A percentile compares a stretch with the other conserved stretches of the same genome.
Conservation (phyloP, 2,888 invertebrate genomes). For the Seira ritae region DNA sequence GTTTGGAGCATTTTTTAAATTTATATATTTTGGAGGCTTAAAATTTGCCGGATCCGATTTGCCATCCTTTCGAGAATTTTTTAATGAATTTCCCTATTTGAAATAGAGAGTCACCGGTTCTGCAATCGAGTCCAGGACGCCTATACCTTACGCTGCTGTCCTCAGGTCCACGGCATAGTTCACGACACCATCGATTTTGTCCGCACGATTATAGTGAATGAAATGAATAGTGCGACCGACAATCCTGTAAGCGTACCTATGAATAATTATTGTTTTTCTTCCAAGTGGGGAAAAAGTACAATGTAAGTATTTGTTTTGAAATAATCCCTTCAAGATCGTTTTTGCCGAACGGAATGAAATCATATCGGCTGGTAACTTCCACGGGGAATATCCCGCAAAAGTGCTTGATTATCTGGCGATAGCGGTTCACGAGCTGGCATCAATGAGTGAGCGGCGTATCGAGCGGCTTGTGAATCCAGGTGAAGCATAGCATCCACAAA, state of each 20-base stretch:
- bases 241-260: slow-evolving; percentile 78
- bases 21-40: too few species aligned
- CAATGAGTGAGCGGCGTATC: slow-evolving; percentile 81
- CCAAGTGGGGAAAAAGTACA: neutral
- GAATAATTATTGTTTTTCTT: neutral
- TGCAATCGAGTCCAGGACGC: slow-evolving; percentile 83
- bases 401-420: slow-evolving; percentile 82
- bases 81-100: too few species aligned
- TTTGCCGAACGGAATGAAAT: slow-evolving; percentile 80
- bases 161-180: slow-evolving; percentile 82
- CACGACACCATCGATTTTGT: slow-evolving; percentile 82
- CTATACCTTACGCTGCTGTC: slow-evolving; percentile 82
- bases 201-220: slow-evolving; percentile 79
- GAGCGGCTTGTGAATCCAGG: slow-evolving; percentile 82
- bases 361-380: slow-evolving; percentile 83
- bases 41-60: too few species aligned
- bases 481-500: too few species aligned
- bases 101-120: slow-evolving; percentile 80
- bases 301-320: too few species aligned
- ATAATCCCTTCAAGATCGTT: slow-evolving; percentile 77
- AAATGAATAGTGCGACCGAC: slow-evolving; percentile 83
- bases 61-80: too few species aligned
- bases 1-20: too few species aligned
- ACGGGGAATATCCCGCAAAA: slow-evolving; percentile 84
- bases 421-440: slow-evolving; percentile 81